phyloP scores from a whole-genome alignment of 1,140 invertebrate species.

The Calephelis virginiensis region DNA sequence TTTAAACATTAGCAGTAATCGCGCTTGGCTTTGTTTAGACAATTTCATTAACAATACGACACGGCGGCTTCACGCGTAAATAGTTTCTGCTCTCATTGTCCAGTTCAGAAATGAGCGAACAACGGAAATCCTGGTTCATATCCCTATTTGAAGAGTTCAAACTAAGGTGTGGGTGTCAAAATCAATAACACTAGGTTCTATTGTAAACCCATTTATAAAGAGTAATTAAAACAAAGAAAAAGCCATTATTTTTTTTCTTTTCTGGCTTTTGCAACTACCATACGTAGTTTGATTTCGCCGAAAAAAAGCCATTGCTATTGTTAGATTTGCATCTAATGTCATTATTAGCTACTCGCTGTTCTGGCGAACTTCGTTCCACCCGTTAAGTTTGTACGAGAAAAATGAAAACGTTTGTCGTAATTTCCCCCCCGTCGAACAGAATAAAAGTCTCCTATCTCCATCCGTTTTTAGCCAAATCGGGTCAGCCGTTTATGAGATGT shows the following conservation, averaged over 20 bases:
- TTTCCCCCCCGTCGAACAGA: too few relatives aligned
- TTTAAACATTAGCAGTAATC: background rate
- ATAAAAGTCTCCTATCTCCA: too few relatives aligned
- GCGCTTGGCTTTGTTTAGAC: conserved; percentile 16
- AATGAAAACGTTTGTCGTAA: too few relatives aligned
- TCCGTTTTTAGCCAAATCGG: too few relatives aligned
- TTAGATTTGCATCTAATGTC: background rate
- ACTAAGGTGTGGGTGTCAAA: conserved; percentile 25
- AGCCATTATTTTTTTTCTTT: too few relatives aligned
- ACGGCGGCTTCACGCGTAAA: conserved; percentile 15
- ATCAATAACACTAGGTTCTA: background rate
- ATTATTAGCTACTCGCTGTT: too few relatives aligned
- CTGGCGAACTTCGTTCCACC: too few relatives aligned
- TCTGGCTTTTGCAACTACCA: too few relatives aligned
- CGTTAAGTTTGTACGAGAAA: too few relatives aligned
- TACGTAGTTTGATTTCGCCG: too few relatives aligned
- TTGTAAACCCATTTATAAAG: background rate
- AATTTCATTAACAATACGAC: conserved; percentile 20
- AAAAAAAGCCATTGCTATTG: background rate
- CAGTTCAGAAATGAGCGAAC: conserved; percentile 16
- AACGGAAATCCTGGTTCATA: conserved; percentile 64
- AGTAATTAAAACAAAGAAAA: conserved; percentile 1
- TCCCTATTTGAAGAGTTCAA: conserved; percentile 44
- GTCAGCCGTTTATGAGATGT: too few relatives aligned
- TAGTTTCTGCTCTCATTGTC: conserved; percentile 22